Base-by-base conservation (phyloP, 2,797 vertebrate species). In the Perodicticus potto region DNA sequence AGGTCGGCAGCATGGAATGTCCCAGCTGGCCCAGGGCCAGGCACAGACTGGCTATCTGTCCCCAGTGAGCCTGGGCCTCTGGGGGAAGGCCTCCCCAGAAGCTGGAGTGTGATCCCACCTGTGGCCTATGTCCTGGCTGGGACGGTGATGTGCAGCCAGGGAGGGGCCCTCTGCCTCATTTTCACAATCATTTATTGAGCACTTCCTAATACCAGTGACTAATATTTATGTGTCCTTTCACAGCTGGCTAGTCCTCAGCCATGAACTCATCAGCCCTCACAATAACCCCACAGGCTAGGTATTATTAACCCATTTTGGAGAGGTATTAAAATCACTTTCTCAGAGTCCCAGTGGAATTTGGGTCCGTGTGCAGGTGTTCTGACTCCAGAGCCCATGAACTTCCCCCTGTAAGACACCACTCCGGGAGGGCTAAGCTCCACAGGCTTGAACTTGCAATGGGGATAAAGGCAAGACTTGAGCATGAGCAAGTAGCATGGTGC, bases 201-300 rank as follows among this genome's bases (percentile, higher is more conserved):
- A 89, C 94, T 97, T 93, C 95, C 94, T 93, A 95, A 92, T 53
- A 87, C 76, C 57, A 74, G 16, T 78, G 89, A 87, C 89, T 93
- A 89, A 95, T 57, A 2, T 57, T 80, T 91, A 70, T 49, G 86
- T 90, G 91, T 81, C 67, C 49, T 95, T 93, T 95, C 53, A 77
- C 23, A 90, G 72, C 70, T 0, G 7, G 74, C 80, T 96, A 63
- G 77, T 86, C 74, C 7, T 20, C 29, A 92, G 74, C 89, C 32
- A 1, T 57, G 87, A 77, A 34, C 73, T 95, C 90, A 55, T 72
- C n/a, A 7, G 19, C 40, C 20, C 77, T 69, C 49, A 22, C 7
- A 9, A 70, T 37, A 17, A 53, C 25, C 25, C 70, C 73, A 9
- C 9, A 6, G 57, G 82, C 59, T 67, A 14, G 5, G 57, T 32